Conservation (phyloP, 2,113 vertebrate species). For the Actenoides lindsayi region DNA sequence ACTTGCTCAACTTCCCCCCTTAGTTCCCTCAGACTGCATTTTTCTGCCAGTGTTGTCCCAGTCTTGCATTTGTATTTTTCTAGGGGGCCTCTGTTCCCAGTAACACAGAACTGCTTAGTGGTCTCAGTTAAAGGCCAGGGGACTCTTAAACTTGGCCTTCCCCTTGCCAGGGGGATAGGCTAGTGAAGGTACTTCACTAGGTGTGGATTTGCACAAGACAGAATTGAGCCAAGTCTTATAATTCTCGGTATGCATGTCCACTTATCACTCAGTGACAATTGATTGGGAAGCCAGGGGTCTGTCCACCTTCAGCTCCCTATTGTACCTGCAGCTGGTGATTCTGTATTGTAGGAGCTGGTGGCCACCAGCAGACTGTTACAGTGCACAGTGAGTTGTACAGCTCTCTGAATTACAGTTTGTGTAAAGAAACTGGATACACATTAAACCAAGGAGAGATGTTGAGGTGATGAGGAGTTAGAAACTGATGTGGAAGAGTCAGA, state of each 20-base stretch:
- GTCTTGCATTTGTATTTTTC: not conserved
- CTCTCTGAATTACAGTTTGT: not conserved
- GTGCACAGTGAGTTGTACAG: not conserved
- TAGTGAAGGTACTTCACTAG: not conserved
- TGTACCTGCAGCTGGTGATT: not conserved
- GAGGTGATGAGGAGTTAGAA: not conserved
- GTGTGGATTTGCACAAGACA: not conserved
- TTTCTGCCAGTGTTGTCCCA: not conserved
- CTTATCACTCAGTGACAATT: not conserved
- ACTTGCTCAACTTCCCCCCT: not conserved
- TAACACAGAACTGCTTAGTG: not conserved
- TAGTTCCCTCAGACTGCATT: not conserved
- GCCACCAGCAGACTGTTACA: not conserved
- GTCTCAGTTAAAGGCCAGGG: not conserved
- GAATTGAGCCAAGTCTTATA: not conserved
- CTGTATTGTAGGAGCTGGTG: not conserved
- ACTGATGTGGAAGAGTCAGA: not conserved
- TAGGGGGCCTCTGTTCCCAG: not conserved
- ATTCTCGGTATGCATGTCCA: not conserved
- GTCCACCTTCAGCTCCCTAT: not conserved
- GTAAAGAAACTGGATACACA: not conserved
- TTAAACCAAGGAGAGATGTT: not conserved
- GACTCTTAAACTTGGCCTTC: not conserved
- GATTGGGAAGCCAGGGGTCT: not conserved
- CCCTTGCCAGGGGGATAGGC: not conserved